Percentiles rank a stretch among this genome's conserved stretches.
These are phyloP conservation scores for Caenorhabditis latens DNA, from an alignment of 1,140 invertebrate species.

Conservation along the genomic window DNA sequence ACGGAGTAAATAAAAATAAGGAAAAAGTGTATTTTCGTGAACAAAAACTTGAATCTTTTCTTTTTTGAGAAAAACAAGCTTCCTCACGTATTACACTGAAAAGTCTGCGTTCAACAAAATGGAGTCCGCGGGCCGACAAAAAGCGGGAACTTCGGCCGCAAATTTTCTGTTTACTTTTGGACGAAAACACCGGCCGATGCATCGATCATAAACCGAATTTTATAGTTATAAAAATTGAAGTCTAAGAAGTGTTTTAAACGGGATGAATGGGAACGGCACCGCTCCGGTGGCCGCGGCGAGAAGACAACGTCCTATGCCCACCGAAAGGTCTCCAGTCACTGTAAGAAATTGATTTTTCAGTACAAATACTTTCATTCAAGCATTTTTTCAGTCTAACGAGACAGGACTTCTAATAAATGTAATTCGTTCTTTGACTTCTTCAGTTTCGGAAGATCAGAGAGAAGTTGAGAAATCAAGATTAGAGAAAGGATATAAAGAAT, in stretches of 20 bases:
- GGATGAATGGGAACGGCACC: neutral
- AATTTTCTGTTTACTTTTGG: neutral
- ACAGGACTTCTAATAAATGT: conserved; percentile 91
- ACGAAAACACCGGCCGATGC: too few relatives aligned
- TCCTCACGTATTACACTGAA: neutral
- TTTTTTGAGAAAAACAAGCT: too few relatives aligned
- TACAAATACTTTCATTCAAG: neutral
- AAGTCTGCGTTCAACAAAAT: neutral
- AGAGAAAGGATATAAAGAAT: conserved; percentile 91
- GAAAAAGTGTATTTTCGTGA: neutral
- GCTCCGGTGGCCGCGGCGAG: conserved; percentile 27
- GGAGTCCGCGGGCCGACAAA: neutral
- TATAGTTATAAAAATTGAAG: neutral
- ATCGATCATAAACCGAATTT: neutral
- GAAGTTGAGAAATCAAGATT: conserved; percentile 93
- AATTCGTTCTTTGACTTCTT: conserved; percentile 89
- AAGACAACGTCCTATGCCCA: neutral
- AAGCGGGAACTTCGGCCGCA: neutral
- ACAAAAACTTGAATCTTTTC: neutral
- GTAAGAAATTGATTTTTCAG: neutral
- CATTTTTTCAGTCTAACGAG: conserved; percentile 78
- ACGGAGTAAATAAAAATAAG: neutral
- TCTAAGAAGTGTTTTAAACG: neutral
- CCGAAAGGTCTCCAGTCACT: neutral
- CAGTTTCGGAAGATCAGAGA: conserved; percentile 92